Conservation (phyloP, 2,113 vertebrate species). For the Oplegnathus fasciatus region DNA sequence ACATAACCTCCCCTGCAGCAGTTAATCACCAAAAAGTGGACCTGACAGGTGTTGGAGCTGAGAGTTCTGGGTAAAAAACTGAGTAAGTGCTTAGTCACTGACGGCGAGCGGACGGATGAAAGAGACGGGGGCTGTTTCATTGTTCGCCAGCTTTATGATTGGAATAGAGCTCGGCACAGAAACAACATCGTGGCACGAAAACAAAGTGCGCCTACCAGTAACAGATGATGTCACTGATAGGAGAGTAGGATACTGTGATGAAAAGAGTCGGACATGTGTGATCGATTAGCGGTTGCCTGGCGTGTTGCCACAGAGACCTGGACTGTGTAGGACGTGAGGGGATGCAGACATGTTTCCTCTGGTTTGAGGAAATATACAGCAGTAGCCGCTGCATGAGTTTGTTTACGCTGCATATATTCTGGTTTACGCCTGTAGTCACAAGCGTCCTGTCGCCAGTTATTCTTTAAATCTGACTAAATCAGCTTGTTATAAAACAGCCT, state of each 20-base stretch:
- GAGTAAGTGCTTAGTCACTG: constrained; percentile 39
- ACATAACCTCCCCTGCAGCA: neutral
- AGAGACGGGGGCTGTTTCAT: constrained; percentile 25
- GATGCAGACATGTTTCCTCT: neutral
- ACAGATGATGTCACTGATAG: constrained; percentile 35
- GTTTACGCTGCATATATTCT: neutral
- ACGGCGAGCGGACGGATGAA: constrained; percentile 39
- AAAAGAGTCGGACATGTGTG: constrained; percentile 22
- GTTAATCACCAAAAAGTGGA: neutral
- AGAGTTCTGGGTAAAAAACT: constrained; percentile 16
- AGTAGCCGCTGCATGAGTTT: neutral
- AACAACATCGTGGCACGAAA: constrained; percentile 40
- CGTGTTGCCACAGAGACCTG: neutral
- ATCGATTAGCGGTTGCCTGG: constrained; percentile 37
- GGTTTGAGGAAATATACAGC: neutral
- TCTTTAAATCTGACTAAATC: neutral
- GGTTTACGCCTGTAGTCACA: neutral
- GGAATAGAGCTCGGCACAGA: neutral
- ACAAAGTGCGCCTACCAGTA: neutral
- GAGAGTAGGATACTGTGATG: neutral
- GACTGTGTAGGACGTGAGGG: neutral
- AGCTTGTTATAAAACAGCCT: neutral
- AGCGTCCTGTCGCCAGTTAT: neutral
- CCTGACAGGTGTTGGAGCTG: constrained; percentile 27
- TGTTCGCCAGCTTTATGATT: constrained; percentile 49